Conservation (phyloP, 2,113 vertebrate genomes). For the Crypturellus undulatus region DNA sequence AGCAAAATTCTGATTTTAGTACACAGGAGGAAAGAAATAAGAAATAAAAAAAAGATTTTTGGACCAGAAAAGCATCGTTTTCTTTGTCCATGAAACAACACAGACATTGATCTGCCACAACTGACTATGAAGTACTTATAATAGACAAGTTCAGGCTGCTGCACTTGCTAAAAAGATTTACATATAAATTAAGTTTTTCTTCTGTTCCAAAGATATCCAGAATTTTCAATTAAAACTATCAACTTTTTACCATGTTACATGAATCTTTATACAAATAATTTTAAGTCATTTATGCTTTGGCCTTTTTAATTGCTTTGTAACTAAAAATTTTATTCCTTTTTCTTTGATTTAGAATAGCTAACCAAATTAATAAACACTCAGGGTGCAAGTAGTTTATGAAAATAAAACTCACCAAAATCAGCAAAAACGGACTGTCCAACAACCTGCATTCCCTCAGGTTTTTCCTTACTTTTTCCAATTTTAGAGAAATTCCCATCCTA, state of each 20-base stretch:
- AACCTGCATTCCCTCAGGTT: slow-evolving; percentile 48
- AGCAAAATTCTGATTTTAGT: not conserved
- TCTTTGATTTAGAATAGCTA: not conserved
- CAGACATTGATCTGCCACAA: not conserved
- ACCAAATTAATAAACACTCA: not conserved
- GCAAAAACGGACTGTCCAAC: slow-evolving; percentile 93
- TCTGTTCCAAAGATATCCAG: slow-evolving; percentile 10
- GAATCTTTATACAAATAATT: not conserved
- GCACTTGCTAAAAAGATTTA: not conserved
- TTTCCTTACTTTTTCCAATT: not conserved
- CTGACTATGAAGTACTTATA: not conserved
- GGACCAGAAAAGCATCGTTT: not conserved
- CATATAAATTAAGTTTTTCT: slow-evolving; percentile 30
- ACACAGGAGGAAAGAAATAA: not conserved
- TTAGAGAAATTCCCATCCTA: slow-evolving; percentile 91
- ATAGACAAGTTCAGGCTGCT: not conserved
- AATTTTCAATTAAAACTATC: slow-evolving; percentile 8
- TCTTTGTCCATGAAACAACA: not conserved
- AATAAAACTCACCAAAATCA: slow-evolving; percentile 90
- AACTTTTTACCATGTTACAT: not conserved
- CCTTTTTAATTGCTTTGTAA: not conserved
- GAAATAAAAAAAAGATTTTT: not conserved
- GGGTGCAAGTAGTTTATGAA: not conserved
- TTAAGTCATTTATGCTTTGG: slow-evolving; percentile 9
- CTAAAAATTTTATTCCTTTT: not conserved